These are phyloP conservation scores for Hirtodrosophila histrioides DNA, from an alignment of 2,888 invertebrate genomes.

Conservation along the genomic window DNA sequence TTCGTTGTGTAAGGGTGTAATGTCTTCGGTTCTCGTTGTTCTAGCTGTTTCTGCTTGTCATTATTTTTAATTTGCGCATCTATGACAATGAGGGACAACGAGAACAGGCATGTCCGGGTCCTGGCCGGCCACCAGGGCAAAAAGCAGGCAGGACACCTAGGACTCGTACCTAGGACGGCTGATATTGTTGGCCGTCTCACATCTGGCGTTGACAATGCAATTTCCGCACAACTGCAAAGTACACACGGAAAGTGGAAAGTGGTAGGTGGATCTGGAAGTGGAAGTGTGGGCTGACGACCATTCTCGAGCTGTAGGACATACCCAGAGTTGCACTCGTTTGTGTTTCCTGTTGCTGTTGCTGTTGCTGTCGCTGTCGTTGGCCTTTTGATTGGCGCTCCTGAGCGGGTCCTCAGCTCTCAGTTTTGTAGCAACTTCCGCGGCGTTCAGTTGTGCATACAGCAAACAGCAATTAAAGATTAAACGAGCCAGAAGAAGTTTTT, in stretches of 20 bases:
- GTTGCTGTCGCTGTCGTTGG: constrained; percentile 27
- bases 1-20: neutral
- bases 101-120: constrained; percentile 9
- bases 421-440: constrained; percentile 26
- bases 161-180: neutral
- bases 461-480: constrained; percentile 67
- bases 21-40: neutral
- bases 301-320: constrained; percentile 12
- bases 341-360: constrained; percentile 42
- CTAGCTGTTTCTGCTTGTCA: constrained; percentile 34
- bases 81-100: constrained; percentile 45
- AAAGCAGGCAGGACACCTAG: constrained; percentile 1
- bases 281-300: constrained; percentile 13
- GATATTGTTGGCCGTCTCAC: constrained; percentile 33
- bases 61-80: constrained; percentile 72
- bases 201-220: constrained; percentile 75
- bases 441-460: constrained; percentile 48
- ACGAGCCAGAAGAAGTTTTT: constrained; percentile 34
- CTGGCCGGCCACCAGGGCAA: constrained; percentile 9
- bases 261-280: constrained; percentile 15
- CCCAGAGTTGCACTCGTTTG: constrained; percentile 33
- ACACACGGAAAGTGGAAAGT: constrained; percentile 30
- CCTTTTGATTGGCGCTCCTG: no score
- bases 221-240: constrained; percentile 62
- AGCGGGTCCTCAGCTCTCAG: neutral